phyloP scores from a whole-genome alignment of 2,113 vertebrate species.

The Cygnus atratus region DNA sequence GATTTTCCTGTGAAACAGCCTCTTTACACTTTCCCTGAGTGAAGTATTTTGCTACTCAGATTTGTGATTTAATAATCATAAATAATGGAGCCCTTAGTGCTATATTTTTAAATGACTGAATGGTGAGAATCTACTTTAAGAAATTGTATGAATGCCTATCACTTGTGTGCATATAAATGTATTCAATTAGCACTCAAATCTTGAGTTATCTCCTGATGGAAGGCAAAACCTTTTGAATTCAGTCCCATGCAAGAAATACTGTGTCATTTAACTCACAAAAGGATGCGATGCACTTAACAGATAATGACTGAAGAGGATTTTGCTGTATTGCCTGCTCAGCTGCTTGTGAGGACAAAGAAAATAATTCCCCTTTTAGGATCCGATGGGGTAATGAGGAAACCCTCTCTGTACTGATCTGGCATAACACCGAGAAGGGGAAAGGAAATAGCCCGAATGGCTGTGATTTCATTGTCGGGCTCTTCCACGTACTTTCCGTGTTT shows the following conservation, averaged over 20 bases:
- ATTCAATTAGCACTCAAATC: constrained; percentile 71
- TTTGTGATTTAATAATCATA: constrained; percentile 74
- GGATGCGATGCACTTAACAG: constrained; percentile 67
- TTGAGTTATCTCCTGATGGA: constrained; percentile 69
- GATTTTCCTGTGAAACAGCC: constrained; percentile 53
- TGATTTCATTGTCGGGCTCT: constrained; percentile 36
- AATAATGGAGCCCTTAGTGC: constrained; percentile 65
- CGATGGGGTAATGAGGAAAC: constrained; percentile 46
- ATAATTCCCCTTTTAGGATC: constrained; percentile 64
- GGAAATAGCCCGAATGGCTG: neutral
- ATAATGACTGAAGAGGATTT: constrained; percentile 70
- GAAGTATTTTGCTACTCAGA: constrained; percentile 70
- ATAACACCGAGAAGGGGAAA: neutral
- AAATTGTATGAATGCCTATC: constrained; percentile 69
- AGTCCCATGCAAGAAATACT: constrained; percentile 65
- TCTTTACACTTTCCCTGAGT: constrained; percentile 49
- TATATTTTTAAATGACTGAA: constrained; percentile 72
- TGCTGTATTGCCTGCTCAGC: constrained; percentile 66
- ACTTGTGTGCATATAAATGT: constrained; percentile 69
- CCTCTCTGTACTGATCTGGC: constrained; percentile 29
- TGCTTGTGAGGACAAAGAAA: constrained; percentile 66
- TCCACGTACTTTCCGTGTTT: constrained; percentile 53
- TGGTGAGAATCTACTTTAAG: constrained; percentile 69
- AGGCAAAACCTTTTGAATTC: constrained; percentile 71
- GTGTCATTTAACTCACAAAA: constrained; percentile 72